phyloP scores from a whole-genome alignment of 2,797 vertebrate species.

The Mormyrops attenuatus region DNA sequence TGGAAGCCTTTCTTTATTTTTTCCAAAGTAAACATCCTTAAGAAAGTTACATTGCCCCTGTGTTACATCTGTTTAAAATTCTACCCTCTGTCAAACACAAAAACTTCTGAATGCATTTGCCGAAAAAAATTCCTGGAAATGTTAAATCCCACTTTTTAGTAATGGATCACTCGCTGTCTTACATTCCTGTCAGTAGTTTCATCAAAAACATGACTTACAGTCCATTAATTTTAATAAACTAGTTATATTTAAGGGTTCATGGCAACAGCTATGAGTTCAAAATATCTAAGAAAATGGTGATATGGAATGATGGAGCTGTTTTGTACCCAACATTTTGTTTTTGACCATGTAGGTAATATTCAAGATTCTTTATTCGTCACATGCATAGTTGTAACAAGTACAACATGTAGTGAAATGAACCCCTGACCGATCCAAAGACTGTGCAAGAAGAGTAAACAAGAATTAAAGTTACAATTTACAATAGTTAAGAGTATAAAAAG shows the following conservation, averaged over 20 bases:
- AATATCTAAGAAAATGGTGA: neutral
- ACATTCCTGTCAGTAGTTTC: neutral
- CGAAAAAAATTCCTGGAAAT: neutral
- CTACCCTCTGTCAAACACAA: neutral
- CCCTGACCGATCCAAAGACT: too few relatives aligned
- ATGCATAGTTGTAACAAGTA: too few relatives aligned
- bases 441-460: too few relatives aligned
- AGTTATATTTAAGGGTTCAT: neutral
- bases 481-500: too few relatives aligned
- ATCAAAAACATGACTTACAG: neutral
- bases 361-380: too few relatives aligned
- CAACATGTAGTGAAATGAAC: too few relatives aligned
- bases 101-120: neutral
- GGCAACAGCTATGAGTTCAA: neutral
- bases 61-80: neutral
- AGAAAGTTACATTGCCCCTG: slow-evolving; percentile 16
- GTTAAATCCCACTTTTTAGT: neutral
- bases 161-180: neutral
- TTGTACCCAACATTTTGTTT: neutral
- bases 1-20: neutral
- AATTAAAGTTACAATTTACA: too few relatives aligned
- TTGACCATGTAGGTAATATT: neutral
- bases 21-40: neutral
- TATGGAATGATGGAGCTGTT: neutral
- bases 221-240: slow-evolving; percentile 1